Evolutionary conservation across 1,140 invertebrate genomes (phyloP).

Genomic region (Drosophila navojoa): DNA sequence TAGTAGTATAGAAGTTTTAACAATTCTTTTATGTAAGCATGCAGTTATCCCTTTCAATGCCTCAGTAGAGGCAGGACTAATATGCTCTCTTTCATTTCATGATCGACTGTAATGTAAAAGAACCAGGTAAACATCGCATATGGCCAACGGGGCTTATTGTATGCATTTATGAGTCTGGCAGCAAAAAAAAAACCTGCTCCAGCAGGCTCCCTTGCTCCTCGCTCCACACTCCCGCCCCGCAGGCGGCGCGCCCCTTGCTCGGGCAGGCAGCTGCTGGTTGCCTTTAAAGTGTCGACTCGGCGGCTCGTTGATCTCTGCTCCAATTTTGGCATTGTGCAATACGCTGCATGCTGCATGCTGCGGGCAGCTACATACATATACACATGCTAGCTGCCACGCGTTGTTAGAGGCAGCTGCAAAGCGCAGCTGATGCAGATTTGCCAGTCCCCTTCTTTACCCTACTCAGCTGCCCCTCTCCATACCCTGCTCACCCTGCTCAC

Average conservation of each 20-base stretch:
- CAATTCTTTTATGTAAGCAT: too few relatives aligned
- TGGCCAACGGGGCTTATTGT: slow-evolving; percentile 7
- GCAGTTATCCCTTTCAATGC: too few relatives aligned
- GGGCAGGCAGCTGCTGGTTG: slow-evolving; percentile 21
- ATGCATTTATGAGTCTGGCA: slow-evolving; percentile 36
- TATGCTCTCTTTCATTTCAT: too few relatives aligned
- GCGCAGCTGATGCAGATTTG: slow-evolving; percentile 44
- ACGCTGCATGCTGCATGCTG: slow-evolving; percentile 28
- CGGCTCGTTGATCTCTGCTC: slow-evolving; percentile 78
- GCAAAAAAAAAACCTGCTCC: slow-evolving; percentile 64
- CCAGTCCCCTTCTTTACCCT: neutral
- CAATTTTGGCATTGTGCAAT: slow-evolving; percentile 73
- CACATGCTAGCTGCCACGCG: slow-evolving; percentile 40
- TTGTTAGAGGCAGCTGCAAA: slow-evolving; percentile 50
- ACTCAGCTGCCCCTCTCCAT: neutral
- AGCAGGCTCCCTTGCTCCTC: slow-evolving; percentile 27
- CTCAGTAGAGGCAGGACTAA: too few relatives aligned
- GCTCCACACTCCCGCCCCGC: neutral
- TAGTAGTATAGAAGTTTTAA: too few relatives aligned
- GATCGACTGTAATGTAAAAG: neutral
- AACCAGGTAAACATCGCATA: neutral
- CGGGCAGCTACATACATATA: slow-evolving; percentile 9
- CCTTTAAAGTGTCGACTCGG: slow-evolving; percentile 43
- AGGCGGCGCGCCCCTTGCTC: neutral
- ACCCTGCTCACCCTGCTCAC: neutral